Base-by-base conservation (phyloP, 2,113 vertebrate species). In the Cavia porcellus region DNA sequence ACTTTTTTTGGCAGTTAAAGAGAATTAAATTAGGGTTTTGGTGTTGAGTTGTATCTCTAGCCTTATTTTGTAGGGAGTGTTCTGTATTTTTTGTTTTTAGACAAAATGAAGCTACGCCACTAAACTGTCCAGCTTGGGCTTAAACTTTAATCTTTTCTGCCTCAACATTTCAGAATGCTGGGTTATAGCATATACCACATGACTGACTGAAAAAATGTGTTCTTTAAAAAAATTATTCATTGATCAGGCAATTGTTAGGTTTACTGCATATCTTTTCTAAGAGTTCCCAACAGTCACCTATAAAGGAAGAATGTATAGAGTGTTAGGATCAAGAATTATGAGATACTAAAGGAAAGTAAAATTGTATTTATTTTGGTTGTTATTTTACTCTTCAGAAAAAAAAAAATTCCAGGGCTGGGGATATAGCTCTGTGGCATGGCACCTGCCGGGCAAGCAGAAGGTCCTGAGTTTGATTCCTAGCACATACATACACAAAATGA, bases 341-440 rank as follows among this genome's bases (percentile, higher is more conserved):
- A 7, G 55, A 62, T 24, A 7, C 17, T 57, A 57, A 96, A 72
- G 28, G 52, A 57, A 84, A 28, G 77, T 85, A 89, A 91, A 35
- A 96, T 24, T 50, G 11, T 42, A 84, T 70, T 85, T 38, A 92
- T n/a, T 89, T 95, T 19, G 10, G 15, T 61, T 74, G 84, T 70
- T 79, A 45, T 52, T 84, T 94, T 90, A 87, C 17, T 86, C 47
- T 74, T 85, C 47, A 84, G 74, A 52, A 90, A 95, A 82, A 94
- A 47, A 24, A 15, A 47, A 24, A 19, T 4, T 57, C 15, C 19
- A 57, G 17, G 55, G 3, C 17, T 19, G 17, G 55, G 55, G 17
- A 57, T 57, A 19, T 57, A 57, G 55, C 55, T 57, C 55, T 19
- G 17, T 57, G 55, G 55, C 55, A 57, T 17, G 19, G 55, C 17